These are phyloP conservation scores for Catostomus latipinnis DNA, from an alignment of 2,797 vertebrate species.

Conservation along the genomic window DNA sequence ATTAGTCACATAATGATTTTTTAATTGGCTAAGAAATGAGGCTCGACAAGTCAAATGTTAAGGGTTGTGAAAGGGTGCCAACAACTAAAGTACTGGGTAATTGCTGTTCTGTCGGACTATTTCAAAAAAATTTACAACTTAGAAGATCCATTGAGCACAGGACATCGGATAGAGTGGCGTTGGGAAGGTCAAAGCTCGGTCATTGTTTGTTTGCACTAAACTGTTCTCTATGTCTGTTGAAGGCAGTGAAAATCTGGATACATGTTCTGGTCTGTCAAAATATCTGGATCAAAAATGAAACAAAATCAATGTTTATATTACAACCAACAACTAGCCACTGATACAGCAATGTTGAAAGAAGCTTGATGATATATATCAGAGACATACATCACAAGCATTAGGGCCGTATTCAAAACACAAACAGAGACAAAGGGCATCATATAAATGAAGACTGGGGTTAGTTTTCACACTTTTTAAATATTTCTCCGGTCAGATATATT, in stretches of 20 bases:
- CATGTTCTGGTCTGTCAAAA: not conserved
- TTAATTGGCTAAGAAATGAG: conserved; percentile 55
- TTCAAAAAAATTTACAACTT: conserved; percentile 12
- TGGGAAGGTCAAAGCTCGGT: not conserved
- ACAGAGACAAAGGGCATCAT: too few relatives aligned
- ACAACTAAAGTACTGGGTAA: conserved; percentile 26
- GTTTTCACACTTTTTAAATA: too few relatives aligned
- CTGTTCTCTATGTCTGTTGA: not conserved
- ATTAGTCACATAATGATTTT: conserved; percentile 52
- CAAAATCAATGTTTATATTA: too few relatives aligned
- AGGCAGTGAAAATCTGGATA: not conserved
- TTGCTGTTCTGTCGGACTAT: conserved; percentile 17
- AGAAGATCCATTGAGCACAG: not conserved
- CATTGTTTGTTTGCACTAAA: not conserved
- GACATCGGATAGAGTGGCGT: not conserved
- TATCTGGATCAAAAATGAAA: not conserved
- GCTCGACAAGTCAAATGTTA: conserved; percentile 44
- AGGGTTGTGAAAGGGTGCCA: conserved; percentile 33
- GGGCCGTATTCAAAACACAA: too few relatives aligned
- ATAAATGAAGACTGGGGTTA: too few relatives aligned
- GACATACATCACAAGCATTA: too few relatives aligned
- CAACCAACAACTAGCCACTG: not conserved
- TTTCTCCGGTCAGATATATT: too few relatives aligned
- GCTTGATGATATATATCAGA: not conserved
- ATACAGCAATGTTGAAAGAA: not conserved